Evolutionary conservation across 2,113 vertebrate genomes (phyloP).

Genomic region (Burhinus bistriatus): DNA sequence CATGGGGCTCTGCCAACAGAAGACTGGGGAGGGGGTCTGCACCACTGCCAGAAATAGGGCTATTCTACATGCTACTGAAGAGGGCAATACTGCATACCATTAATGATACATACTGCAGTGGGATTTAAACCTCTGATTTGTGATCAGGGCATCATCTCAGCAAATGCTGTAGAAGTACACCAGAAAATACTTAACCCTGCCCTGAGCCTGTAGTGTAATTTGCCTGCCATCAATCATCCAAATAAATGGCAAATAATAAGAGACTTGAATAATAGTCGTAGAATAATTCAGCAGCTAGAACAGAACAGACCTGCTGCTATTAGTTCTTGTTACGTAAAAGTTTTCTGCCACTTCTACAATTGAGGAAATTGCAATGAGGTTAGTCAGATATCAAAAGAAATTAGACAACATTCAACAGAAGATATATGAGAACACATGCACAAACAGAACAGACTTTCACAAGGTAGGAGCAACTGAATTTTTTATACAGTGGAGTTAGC

Average conservation of each 20-base stretch:
- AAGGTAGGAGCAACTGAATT: background rate
- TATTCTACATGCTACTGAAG: background rate
- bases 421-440: background rate
- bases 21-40: background rate
- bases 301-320: background rate
- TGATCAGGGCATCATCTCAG: background rate
- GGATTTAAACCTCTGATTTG: background rate
- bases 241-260: background rate
- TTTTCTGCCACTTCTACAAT: background rate
- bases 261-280: background rate
- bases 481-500: background rate
- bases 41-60: background rate
- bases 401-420: background rate
- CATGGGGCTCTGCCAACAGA: background rate
- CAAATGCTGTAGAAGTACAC: background rate
- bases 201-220: background rate
- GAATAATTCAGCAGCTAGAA: constrained; percentile 1
- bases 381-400: constrained; percentile 51
- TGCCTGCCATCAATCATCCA: background rate
- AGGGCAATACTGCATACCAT: background rate
- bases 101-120: background rate
- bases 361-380: constrained; percentile 15
- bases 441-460: background rate
- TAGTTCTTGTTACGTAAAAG: background rate
- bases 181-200: background rate